Evolutionary conservation across 2,888 invertebrate genomes (phyloP).

Genomic region (Callyntrura guangdongensis): DNA sequence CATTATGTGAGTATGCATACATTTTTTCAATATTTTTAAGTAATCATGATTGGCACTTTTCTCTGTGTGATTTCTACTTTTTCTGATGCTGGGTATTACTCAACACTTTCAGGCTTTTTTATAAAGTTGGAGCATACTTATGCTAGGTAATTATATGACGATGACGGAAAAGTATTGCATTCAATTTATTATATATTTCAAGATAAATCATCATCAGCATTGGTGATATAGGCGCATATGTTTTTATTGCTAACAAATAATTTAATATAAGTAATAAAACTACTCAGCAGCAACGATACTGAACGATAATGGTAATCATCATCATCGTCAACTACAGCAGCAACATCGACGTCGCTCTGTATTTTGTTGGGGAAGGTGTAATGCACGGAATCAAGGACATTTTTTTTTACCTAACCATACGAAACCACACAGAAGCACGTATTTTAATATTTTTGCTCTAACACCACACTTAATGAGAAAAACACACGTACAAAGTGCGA

Average conservation of each 20-base stretch:
- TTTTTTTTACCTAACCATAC: slow-evolving; percentile 68
- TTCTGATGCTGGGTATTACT: slow-evolving; percentile 14
- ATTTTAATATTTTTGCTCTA: background rate
- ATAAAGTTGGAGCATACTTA: background rate
- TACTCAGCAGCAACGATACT: slow-evolving; percentile 1
- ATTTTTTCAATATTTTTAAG: background rate
- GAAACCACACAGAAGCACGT: slow-evolving; percentile 43
- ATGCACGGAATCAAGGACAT: slow-evolving; percentile 85
- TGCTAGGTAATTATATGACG: background rate
- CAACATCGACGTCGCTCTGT: background rate
- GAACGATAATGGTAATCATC: slow-evolving; percentile 47
- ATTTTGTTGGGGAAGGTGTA: slow-evolving; percentile 80
- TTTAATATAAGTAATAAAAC: slow-evolving; percentile 27
- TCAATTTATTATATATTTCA: slow-evolving; percentile 49
- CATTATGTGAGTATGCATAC: background rate
- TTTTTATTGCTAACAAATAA: slow-evolving; percentile 31
- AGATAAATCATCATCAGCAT: slow-evolving; percentile 33
- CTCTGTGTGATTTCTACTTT: slow-evolving; percentile 3
- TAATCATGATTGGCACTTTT: slow-evolving; percentile 40
- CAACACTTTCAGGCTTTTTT: background rate
- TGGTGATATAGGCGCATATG: background rate
- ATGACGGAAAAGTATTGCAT: slow-evolving; percentile 51
- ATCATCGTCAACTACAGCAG: background rate
- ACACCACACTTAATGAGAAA: background rate
- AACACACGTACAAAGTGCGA: background rate